Evolutionary conservation across 2,888 invertebrate species (phyloP), one percentile per base, ranked within the genome.

Genomic region (Dryadula phaetusa): DNA sequence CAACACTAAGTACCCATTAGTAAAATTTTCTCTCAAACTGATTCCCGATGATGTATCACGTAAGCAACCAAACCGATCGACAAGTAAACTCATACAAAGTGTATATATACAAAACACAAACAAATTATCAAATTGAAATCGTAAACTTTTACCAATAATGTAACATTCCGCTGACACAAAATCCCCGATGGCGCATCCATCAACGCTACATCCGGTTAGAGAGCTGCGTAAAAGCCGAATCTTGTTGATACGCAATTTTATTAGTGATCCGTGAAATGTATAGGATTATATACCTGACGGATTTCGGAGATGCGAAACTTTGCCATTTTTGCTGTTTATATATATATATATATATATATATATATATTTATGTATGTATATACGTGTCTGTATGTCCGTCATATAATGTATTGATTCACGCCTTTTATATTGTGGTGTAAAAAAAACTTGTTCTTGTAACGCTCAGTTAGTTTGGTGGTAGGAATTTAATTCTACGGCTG

Each of bases 161-260:
- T n/a, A n/a, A 28, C 16, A 28, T 16, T 52, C n/a, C 16, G 4
- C 0, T 0, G 28, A 49, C 16, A 16, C 3, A 20, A 44, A 14
- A 4, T 56, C 64, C 67, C 64, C 4, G 14, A 42, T n/a, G 62
- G 14, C 40, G 14, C 56, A 67, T 70, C 70, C 42, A 64, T 67
- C 67, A 61, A 8, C 0, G 32, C 37, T 10, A 25, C 20, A 61
- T 56, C 64, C 49, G 56, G 40, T n/a, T 16, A n/a, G 47, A 54
- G 64, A 46, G 34, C 58, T 62, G 47, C 64, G 64, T 68, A 65
- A 67, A 62, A 67, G 70, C 70, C 32, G 42, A 64, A 62, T 64
- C 67, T 67, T 67, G 64, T 67, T 56, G 64, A 64, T 67, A 52
- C 54, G 53, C 64, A 37, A 64, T 61, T 67, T 64, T 54, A 67